Conservation (phyloP, 2,797 vertebrate genomes). For the Sternotherus odoratus region DNA sequence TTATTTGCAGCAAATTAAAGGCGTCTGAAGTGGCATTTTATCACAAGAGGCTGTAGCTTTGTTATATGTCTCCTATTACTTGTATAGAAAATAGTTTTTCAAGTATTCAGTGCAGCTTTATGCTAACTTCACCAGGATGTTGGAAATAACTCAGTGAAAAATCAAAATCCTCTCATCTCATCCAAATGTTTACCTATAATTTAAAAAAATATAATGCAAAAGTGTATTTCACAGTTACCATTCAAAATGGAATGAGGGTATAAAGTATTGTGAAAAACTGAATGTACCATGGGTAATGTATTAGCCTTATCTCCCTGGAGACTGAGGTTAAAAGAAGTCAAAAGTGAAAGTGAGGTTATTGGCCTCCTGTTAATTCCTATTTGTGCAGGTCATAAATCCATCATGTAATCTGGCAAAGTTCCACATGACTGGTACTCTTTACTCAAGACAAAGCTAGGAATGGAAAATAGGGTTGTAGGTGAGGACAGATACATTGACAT, state of each 20-base stretch:
- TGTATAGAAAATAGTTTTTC: neutral
- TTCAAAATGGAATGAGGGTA: neutral
- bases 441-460: neutral
- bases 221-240: neutral
- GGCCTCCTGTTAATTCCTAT: accelerated
- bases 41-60: constrained; percentile 40
- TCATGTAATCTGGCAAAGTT: neutral
- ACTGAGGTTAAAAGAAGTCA: neutral
- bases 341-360: neutral
- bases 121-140: neutral
- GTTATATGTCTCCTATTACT: constrained; percentile 40
- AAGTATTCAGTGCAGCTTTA: neutral
- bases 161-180: accelerated
- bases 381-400: neutral
- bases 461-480: neutral
- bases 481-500: neutral
- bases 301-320: neutral
- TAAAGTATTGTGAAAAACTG: neutral
- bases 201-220: neutral
- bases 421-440: neutral
- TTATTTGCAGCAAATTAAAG: constrained; percentile 81
- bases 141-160: accelerated
- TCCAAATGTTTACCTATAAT: neutral
- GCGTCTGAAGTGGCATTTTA: constrained; percentile 60
- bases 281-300: neutral